Evolutionary conservation across 1,140 invertebrate genomes (phyloP).

Genomic region (Drosophila kurseongensis): DNA sequence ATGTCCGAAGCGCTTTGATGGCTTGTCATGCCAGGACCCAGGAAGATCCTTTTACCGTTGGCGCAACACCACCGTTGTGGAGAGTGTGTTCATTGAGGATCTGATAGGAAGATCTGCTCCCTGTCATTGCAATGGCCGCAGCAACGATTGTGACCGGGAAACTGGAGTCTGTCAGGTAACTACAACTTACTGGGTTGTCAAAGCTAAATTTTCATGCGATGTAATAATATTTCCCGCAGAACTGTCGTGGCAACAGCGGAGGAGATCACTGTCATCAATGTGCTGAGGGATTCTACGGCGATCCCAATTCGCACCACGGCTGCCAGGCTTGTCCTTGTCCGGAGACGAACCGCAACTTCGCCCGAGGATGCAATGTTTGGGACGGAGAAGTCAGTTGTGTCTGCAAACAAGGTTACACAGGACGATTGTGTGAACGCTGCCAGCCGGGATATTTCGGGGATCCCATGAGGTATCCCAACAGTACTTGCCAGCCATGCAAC

Average conservation of each 20-base stretch:
- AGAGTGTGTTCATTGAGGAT: conserved; percentile 79
- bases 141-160: conserved; percentile 91
- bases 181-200: not conserved
- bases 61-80: conserved; percentile 85
- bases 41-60: conserved; percentile 93
- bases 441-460: conserved; percentile 91
- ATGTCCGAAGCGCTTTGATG: conserved; percentile 92
- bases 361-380: conserved; percentile 88
- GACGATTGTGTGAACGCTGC: conserved; percentile 89
- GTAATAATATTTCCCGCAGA: not conserved
- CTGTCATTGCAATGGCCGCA: conserved; percentile 93
- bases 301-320: conserved; percentile 87
- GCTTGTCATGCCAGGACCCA: conserved; percentile 94
- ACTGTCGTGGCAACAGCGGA: conserved; percentile 92
- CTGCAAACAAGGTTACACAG: conserved; percentile 90
- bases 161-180: conserved; percentile 94
- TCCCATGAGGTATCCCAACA: conserved; percentile 87
- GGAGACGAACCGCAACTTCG: conserved; percentile 89
- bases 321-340: conserved; percentile 96
- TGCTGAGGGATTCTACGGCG: conserved; percentile 93
- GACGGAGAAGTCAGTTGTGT: conserved; percentile 87
- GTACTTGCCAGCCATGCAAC: conserved; percentile 90
- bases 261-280: conserved; percentile 92
- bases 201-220: too few species aligned
- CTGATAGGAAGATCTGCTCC: conserved; percentile 92